These are phyloP conservation scores for Chascanopsetta lugubris DNA, from an alignment of 2,113 vertebrate species.

Conservation along the genomic window DNA sequence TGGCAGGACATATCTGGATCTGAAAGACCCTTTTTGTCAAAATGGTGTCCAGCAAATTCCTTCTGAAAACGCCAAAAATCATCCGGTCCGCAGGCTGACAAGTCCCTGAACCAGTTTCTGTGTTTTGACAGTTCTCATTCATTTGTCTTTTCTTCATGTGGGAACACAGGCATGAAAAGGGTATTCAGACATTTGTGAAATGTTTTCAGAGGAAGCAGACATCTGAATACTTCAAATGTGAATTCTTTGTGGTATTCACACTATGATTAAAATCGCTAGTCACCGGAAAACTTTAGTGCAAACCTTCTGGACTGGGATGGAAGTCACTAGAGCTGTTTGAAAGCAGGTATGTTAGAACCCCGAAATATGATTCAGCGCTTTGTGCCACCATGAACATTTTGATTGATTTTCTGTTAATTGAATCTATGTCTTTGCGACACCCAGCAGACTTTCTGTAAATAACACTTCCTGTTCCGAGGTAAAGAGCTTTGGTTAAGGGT, in stretches of 20 bases:
- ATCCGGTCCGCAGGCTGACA: slow-evolving; percentile 30
- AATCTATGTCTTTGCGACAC: not conserved
- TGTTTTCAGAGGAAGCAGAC: slow-evolving; percentile 17
- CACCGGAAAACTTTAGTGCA: not conserved
- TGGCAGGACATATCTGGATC: slow-evolving; percentile 35
- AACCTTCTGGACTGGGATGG: slow-evolving; percentile 8
- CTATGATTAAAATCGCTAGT: slow-evolving; percentile 13
- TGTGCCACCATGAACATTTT: slow-evolving; percentile 16
- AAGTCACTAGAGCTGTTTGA: slow-evolving; percentile 26
- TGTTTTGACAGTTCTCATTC: slow-evolving; percentile 7
- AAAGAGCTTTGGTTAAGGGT: slow-evolving; percentile 15
- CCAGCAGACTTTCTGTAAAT: not conserved
- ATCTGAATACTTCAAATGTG: slow-evolving; percentile 15
- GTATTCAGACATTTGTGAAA: slow-evolving; percentile 18
- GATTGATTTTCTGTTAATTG: slow-evolving; percentile 18
- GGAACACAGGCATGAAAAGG: slow-evolving; percentile 17
- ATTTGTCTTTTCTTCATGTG: slow-evolving; percentile 25
- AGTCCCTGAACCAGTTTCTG: slow-evolving; percentile 27
- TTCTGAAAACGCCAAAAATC: slow-evolving; percentile 43
- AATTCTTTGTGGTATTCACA: slow-evolving; percentile 2
- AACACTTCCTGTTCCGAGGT: slow-evolving; percentile 8
- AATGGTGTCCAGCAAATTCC: slow-evolving; percentile 29
- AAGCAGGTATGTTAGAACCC: slow-evolving; percentile 27
- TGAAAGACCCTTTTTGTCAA: slow-evolving; percentile 18
- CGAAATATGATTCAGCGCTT: slow-evolving; percentile 39